phyloP scores from a whole-genome alignment of 2,113 vertebrate species.

The Pungitius pungitius region DNA sequence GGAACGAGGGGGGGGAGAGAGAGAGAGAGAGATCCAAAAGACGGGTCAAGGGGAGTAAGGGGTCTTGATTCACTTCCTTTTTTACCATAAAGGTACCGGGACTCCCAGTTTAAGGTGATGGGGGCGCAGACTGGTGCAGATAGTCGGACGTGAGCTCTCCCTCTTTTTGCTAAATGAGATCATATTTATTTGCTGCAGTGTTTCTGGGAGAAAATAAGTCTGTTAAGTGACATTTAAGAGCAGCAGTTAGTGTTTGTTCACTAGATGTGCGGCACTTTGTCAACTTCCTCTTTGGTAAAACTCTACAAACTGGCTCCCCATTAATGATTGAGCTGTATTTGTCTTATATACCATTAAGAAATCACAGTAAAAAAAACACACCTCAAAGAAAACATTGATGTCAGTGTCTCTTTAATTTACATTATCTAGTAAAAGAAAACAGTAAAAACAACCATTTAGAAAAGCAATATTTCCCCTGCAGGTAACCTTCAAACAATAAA shows the following conservation, averaged over 20 bases:
- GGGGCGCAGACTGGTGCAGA: neutral
- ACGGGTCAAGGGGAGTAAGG: too few species aligned
- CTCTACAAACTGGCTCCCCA: neutral
- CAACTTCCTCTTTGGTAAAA: neutral
- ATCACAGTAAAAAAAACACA: conserved; percentile 21
- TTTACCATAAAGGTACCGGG: too few species aligned
- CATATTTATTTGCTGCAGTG: neutral
- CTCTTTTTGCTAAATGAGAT: neutral
- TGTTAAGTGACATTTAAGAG: neutral
- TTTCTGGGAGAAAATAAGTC: neutral
- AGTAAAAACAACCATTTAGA: conserved; percentile 58
- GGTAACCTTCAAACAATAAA: conserved; percentile 36
- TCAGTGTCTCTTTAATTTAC: conserved; percentile 76
- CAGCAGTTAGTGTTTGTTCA: neutral
- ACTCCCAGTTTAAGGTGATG: neutral
- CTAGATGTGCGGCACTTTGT: neutral
- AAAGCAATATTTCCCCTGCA: conserved; percentile 42
- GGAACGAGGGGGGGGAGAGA: too few species aligned
- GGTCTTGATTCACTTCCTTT: too few species aligned
- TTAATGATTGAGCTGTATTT: neutral
- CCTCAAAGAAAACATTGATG: conserved; percentile 23
- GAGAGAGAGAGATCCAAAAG: too few species aligned
- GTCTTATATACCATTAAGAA: neutral
- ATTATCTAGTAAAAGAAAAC: conserved; percentile 54
- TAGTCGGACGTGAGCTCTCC: neutral